A percentile compares a stretch with the other conserved stretches of the same genome.
Conservation (phyloP, 2,113 vertebrate genomes). For the Nothobranchius kuhntae region DNA sequence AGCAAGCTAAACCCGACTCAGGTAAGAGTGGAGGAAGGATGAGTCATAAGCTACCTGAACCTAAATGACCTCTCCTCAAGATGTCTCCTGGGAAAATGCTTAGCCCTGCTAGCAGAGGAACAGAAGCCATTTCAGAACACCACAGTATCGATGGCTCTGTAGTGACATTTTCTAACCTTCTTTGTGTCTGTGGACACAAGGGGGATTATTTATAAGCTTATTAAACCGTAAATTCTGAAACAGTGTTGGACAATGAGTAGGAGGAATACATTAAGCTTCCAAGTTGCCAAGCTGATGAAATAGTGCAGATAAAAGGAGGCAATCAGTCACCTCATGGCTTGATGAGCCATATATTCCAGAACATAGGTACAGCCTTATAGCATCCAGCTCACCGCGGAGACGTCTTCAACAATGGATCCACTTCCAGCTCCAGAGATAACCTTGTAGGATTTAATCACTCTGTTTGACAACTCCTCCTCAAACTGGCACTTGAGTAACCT, state of each 20-base stretch:
- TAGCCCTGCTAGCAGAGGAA: conserved; percentile 33
- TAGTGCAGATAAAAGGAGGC: conserved; percentile 50
- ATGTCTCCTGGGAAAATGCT: conserved; percentile 45
- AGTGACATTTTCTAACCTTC: conserved; percentile 63
- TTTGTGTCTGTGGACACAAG: conserved; percentile 58
- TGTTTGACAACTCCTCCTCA: conserved; percentile 26
- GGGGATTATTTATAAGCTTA: conserved; percentile 70
- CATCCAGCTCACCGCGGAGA: not conserved
- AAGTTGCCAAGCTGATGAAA: conserved; percentile 60
- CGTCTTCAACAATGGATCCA: conserved; percentile 14
- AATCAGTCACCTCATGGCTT: conserved; percentile 51
- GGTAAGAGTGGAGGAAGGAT: conserved; percentile 27
- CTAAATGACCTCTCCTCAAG: conserved; percentile 36
- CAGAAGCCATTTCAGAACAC: conserved; percentile 31
- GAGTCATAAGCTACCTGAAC: conserved; percentile 35
- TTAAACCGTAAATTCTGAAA: conserved; percentile 67
- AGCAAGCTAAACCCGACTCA: conserved; percentile 17
- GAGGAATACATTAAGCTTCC: conserved; percentile 56
- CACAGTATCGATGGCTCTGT: conserved; percentile 39
- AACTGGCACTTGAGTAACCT: conserved; percentile 35
- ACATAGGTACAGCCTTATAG: conserved; percentile 20
- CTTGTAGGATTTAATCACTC: conserved; percentile 45
- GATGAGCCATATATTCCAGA: conserved; percentile 38
- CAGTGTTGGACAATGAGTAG: conserved; percentile 56
- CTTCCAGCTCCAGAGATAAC: conserved; percentile 18